Base-by-base conservation (phyloP, 2,797 vertebrate genomes). In the Aselliscus stoliczkanus region DNA sequence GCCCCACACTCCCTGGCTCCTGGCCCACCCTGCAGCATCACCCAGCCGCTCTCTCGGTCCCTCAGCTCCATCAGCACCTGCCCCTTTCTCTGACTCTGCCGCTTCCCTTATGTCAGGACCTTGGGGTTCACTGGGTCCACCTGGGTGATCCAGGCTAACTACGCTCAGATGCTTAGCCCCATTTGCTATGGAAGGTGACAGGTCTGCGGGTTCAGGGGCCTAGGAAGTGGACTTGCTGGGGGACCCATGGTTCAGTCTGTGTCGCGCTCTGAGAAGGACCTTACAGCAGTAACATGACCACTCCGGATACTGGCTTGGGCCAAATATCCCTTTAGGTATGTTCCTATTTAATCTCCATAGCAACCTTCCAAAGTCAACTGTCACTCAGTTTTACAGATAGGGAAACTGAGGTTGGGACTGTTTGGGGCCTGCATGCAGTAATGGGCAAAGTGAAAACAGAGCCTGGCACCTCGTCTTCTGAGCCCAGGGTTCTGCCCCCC, bases 241-340 rank as follows among this genome's bases (percentile, higher is more conserved):
- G 76, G 7, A 42, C 44, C 31, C 0, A 0, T 64, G 18, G 8
- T 17, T 60, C 17, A 21, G 47, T 37, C 9, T 14, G 2, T 13
- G 37, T 25, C 44, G 4, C 0, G 0, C n/a, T 2, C 37, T 64
- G 27, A 58, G 23, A 21, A 47, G 62, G 9, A 31, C n/a, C 54
- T n/a, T 37, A 10, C 54, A 6, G 29, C 34, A 54, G 5, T 47
- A 1, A 2, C 29, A 2, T 7, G 13, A 20, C 31, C 62, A 10
- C 2, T 12, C 4, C 1, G 6, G 44, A 11, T 15, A 15, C 25
- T 37, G 7, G 23, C 13, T 37, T 8, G 4, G 72, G 12, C 27
- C 39, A n/a, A 25, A 10, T 34, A 10, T 23, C 52, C 11, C 39
- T 47, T 39, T 29, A 7, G 11, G 4, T 39, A 12, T n/a, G 20